These are phyloP conservation scores for Nibea coibor DNA, from an alignment of 2,113 vertebrate genomes.

Conservation along the genomic window DNA sequence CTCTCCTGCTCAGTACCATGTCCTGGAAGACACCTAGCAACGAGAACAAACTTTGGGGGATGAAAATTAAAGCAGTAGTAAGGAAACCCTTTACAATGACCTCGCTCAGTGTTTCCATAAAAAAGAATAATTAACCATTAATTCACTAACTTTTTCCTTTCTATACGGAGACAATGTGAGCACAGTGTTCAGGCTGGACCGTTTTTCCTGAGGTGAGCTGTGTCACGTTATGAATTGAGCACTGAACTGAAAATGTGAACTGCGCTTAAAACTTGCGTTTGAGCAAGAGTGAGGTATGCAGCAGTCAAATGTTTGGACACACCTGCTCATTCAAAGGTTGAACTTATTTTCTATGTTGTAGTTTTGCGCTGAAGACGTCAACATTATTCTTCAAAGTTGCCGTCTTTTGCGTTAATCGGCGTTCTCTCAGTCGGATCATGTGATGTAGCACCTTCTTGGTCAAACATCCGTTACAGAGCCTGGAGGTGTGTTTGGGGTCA, in stretches of 20 bases:
- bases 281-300: background rate
- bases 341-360: no score
- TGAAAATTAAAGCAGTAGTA: slow-evolving; percentile 12
- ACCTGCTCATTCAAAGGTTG: no score
- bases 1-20: slow-evolving; percentile 60
- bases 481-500: no score
- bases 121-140: slow-evolving; percentile 50
- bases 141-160: slow-evolving; percentile 20
- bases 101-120: slow-evolving; percentile 59
- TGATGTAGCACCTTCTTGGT: no score
- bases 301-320: no score
- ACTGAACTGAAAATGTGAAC: slow-evolving; percentile 3
- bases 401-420: no score
- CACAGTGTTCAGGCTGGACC: slow-evolving; percentile 1
- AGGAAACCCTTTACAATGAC: slow-evolving; percentile 29
- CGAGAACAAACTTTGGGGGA: slow-evolving; percentile 58
- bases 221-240: slow-evolving; percentile 19
- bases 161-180: slow-evolving; percentile 29
- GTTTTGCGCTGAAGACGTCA: no score
- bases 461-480: no score
- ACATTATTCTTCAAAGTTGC: no score
- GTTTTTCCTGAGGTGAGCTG: slow-evolving; percentile 14
- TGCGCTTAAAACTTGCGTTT: background rate
- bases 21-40: slow-evolving; percentile 78
- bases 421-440: no score